A percentile compares a stretch with the other conserved stretches of the same genome.
These are phyloP conservation scores for Caenorhabditis virilis DNA, from an alignment of 2,888 invertebrate genomes.

Conservation along the genomic window DNA sequence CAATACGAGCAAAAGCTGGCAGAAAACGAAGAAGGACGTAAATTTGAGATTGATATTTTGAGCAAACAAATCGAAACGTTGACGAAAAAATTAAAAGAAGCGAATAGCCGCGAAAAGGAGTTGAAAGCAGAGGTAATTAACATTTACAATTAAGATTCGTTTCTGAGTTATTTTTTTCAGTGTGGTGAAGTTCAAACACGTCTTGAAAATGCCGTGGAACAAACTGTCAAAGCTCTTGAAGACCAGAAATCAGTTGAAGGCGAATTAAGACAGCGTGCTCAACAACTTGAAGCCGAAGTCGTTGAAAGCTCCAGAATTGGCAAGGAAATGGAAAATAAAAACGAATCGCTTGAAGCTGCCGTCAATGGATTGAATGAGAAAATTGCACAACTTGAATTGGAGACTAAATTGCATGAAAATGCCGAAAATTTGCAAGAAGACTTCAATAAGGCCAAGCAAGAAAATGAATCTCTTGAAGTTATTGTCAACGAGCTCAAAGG, in stretches of 20 bases:
- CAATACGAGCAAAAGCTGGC: not conserved
- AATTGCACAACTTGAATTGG: not conserved
- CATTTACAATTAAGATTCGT: not conserved
- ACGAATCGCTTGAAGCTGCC: not conserved
- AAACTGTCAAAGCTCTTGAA: constrained; percentile 2
- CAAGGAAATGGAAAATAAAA: constrained; percentile 4
- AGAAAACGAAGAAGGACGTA: constrained; percentile 14
- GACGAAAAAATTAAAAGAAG: not conserved
- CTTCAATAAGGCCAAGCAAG: too few species aligned
- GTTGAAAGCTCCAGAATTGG: not conserved
- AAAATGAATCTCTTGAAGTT: not conserved
- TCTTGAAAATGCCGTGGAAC: not conserved
- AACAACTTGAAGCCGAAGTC: constrained; percentile 8
- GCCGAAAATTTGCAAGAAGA: not conserved
- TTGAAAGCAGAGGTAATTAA: not conserved
- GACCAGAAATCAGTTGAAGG: constrained; percentile 2
- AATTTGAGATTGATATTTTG: constrained; percentile 13
- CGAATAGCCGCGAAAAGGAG: constrained; percentile 3
- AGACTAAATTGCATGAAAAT: not conserved
- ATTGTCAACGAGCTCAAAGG: too few species aligned
- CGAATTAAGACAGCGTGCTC: not conserved
- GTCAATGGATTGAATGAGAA: constrained; percentile 11
- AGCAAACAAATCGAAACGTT: constrained; percentile 11
- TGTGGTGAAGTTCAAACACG: not conserved
- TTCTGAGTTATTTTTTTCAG: not conserved